A percentile compares a stretch with the other conserved stretches of the same genome.
Evolutionary conservation across 2,797 vertebrate species (phyloP).

Genomic region (Ammospiza maritima): DNA sequence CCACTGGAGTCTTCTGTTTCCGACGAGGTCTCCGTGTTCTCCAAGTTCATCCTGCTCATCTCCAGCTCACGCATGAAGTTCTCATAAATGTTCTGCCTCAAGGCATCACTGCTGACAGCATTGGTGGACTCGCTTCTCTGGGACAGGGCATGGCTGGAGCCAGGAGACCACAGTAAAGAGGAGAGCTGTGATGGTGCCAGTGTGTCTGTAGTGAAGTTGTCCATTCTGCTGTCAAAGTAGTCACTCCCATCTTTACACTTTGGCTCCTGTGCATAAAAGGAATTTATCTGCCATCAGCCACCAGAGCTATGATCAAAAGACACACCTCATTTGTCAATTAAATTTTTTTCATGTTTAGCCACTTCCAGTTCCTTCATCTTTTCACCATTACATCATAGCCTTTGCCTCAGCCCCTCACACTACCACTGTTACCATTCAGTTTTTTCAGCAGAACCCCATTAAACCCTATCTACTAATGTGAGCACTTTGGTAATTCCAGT

Average conservation of each 20-base stretch:
- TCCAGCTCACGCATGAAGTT: conserved; percentile 96
- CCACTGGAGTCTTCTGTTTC: conserved; percentile 89
- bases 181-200: conserved; percentile 85
- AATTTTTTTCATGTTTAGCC: background rate
- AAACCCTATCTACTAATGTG: background rate
- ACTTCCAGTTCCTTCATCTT: background rate
- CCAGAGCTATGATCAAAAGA: fast-evolving
- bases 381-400: background rate
- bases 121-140: conserved; percentile 82
- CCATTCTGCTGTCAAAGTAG: conserved; percentile 88
- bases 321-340: background rate
- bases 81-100: conserved; percentile 93
- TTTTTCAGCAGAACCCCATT: background rate
- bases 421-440: background rate
- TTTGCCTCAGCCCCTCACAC: background rate
- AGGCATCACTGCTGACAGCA: conserved; percentile 81
- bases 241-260: conserved; percentile 88
- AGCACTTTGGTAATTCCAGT: background rate
- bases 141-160: conserved; percentile 81
- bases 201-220: conserved; percentile 84
- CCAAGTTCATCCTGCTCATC: conserved; percentile 80
- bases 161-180: conserved; percentile 83
- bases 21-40: conserved; percentile 82
- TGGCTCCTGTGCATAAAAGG: conserved; percentile 81
- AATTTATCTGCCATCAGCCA: background rate